Percentiles rank a stretch among this genome's conserved stretches.
phyloP scores from a whole-genome alignment of 2,113 vertebrate species.

The Delphinapterus leucas region DNA sequence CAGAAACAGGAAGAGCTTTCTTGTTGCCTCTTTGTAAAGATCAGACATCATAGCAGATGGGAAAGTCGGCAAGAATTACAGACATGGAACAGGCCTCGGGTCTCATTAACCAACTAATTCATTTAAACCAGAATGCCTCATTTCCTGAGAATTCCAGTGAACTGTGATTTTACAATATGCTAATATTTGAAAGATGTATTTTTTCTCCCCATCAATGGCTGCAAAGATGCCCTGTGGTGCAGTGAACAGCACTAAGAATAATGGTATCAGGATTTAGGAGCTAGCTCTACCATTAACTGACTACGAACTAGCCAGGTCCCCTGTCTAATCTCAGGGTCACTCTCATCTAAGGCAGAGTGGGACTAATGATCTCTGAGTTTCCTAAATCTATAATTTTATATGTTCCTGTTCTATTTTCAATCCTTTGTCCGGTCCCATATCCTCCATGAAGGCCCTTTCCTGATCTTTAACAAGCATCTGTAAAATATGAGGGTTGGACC shows the following conservation, averaged over 20 bases:
- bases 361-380: neutral
- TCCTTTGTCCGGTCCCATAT: neutral
- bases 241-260: neutral
- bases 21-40: neutral
- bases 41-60: neutral
- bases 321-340: neutral
- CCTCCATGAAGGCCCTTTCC: neutral
- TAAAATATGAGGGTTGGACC: neutral
- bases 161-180: conserved; percentile 14
- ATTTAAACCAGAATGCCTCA: conserved; percentile 36
- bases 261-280: neutral
- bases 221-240: neutral
- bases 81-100: neutral
- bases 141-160: conserved; percentile 27
- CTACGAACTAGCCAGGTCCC: neutral
- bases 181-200: conserved; percentile 3
- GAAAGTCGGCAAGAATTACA: neutral
- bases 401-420: neutral
- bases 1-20: conserved; percentile 31
- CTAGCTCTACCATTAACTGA: neutral
- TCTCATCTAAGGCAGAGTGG: neutral
- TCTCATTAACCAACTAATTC: conserved; percentile 45
- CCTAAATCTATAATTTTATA: neutral
- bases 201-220: neutral
- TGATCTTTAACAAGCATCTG: neutral